phyloP scores from a whole-genome alignment of 2,888 invertebrate species.

The Catocala sponsa region DNA sequence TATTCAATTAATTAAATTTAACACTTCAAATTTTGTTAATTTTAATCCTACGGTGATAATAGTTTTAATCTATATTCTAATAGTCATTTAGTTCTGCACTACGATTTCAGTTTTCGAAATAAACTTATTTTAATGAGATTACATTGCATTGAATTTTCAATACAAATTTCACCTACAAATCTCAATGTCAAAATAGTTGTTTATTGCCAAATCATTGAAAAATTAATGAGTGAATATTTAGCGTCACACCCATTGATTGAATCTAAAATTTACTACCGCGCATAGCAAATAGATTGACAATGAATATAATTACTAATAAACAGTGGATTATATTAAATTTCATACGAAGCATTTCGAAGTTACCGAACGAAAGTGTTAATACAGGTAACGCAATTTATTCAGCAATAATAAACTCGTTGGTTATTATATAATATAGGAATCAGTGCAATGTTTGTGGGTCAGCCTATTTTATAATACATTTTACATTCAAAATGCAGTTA shows the following conservation, averaged over 20 bases:
- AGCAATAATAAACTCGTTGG: too few species aligned
- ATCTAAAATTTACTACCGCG: constrained; percentile 1
- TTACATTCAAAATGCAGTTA: not conserved
- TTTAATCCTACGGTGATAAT: too few species aligned
- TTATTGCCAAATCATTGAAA: constrained; percentile 29
- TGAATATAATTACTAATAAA: not conserved
- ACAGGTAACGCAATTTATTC: too few species aligned
- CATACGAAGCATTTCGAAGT: too few species aligned
- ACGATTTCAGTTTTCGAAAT: not conserved
- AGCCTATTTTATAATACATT: not conserved
- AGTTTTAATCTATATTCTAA: too few species aligned
- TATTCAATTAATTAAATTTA: too few species aligned
- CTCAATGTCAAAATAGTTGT: constrained; percentile 25
- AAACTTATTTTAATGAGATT: constrained; percentile 16
- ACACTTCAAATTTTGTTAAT: too few species aligned
- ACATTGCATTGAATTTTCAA: constrained; percentile 21
- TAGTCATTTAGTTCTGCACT: constrained; percentile 6
- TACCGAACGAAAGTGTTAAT: not conserved
- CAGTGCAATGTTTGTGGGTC: not conserved
- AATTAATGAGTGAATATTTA: constrained; percentile 17
- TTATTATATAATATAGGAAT: not conserved
- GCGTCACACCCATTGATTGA: constrained; percentile 16
- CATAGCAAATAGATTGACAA: not conserved
- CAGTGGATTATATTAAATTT: too few species aligned
- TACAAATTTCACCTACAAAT: constrained; percentile 19